Evolutionary conservation across 1,140 invertebrate genomes (phyloP).

Genomic region (Ephestia elutella): DNA sequence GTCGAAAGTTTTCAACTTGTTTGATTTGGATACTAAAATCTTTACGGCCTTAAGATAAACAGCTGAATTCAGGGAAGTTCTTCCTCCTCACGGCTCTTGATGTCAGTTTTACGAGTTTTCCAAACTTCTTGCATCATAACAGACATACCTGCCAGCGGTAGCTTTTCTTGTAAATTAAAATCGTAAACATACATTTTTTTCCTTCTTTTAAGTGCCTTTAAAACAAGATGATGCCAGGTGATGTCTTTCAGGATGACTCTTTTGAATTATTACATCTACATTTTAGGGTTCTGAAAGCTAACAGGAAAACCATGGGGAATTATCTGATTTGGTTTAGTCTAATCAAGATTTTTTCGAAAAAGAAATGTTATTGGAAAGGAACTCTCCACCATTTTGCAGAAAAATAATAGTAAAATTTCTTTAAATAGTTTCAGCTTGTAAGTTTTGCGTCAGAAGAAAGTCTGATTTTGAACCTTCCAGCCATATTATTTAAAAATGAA

Average conservation of each 20-base stretch:
- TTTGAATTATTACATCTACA: not conserved
- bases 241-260: no score
- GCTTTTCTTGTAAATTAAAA: conserved; percentile 2
- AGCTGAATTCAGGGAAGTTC: conserved; percentile 7
- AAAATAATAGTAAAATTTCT: no score
- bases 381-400: no score
- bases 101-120: conserved; percentile 11
- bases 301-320: no score
- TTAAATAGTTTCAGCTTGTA: no score
- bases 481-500: no score
- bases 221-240: not conserved
- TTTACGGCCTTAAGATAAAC: conserved; percentile 7
- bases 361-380: no score
- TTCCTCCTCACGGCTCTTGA: not conserved
- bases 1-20: not conserved
- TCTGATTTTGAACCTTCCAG: no score
- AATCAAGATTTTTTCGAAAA: no score
- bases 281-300: no score
- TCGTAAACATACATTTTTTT: not conserved
- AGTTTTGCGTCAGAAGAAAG: no score
- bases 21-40: conserved; percentile 11
- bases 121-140: conserved; percentile 7
- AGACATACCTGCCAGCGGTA: not conserved
- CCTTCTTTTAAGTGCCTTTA: not conserved
- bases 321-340: no score